A percentile compares a stretch with the other conserved stretches of the same genome.
Conservation (phyloP, 2,797 vertebrate genomes). For the Epinephelus malabaricus region DNA sequence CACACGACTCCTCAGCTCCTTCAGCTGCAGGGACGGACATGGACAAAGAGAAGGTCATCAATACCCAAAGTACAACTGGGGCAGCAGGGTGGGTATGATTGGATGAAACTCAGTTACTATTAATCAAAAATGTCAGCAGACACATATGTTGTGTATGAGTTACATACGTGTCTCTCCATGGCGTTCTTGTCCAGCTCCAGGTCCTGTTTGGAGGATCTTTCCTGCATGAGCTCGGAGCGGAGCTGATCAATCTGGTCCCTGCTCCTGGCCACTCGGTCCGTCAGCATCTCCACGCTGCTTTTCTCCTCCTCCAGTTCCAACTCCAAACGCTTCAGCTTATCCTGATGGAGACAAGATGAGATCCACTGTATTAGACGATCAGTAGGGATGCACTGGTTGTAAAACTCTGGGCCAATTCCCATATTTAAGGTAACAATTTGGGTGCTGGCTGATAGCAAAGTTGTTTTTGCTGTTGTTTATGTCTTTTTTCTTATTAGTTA, state of each 20-base stretch:
- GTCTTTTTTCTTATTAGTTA: too few relatives aligned
- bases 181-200: conserved; percentile 96
- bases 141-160: neutral
- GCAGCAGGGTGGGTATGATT: neutral
- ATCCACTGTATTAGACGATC: neutral
- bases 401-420: too few relatives aligned
- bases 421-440: too few relatives aligned
- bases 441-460: too few relatives aligned
- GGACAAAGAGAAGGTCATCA: conserved; percentile 15
- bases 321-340: conserved; percentile 92
- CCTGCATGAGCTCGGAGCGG: conserved; percentile 94
- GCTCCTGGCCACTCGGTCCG: conserved; percentile 90
- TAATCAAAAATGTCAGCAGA: neutral
- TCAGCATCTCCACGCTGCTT: conserved; percentile 90
- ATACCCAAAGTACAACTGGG: neutral
- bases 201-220: conserved; percentile 93
- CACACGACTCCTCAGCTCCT: conserved; percentile 92
- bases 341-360: conserved; percentile 78
- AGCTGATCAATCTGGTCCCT: conserved; percentile 96
- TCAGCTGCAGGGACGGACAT: conserved; percentile 84
- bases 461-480: too few relatives aligned
- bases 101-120: neutral
- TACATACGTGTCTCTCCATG: conserved; percentile 87
- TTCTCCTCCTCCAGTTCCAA: conserved; percentile 94
- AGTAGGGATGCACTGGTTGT: neutral